Base-by-base conservation (phyloP, 92 coral and sea anemone genomes). In the Actinostola sp. region DNA sequence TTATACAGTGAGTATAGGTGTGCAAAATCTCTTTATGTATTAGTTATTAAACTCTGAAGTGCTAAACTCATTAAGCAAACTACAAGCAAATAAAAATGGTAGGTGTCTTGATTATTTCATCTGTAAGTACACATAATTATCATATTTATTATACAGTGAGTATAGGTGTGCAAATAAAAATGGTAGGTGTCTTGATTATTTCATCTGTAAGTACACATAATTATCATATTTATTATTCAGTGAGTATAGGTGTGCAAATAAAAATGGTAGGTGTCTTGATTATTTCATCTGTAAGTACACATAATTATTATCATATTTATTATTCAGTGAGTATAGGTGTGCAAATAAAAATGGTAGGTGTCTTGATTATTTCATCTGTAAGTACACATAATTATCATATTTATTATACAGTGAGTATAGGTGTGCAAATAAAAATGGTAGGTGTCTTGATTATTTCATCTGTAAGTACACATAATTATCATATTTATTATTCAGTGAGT, bases 1-100 rank as follows among this genome's bases (percentile, higher is more conserved):
- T 41, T 41, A 41, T 41, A 41, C n/a, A n/a, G n/a, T n/a, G n/a
- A n/a, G n/a, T n/a, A n/a, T n/a, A n/a, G n/a, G n/a, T n/a, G n/a
- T n/a, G n/a, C n/a, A n/a, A n/a, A n/a, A 8, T 53, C 25, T 53
- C 30, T 53, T 53, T 53, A 43, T 41, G 0, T 51, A 10, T 33
- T n/a, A 85, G 90, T 63, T 85, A 0, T 52, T 85, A 33, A 80
- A 67, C 25, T 61, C 90, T 1, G 86, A 85, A 21, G 55, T 80
- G 13, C 31, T 79, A 21, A 29, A 52, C 13, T 35, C 69, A 45
- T 78, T 34, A 44, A 54, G 29, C 63, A 85, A 68, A 43, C 86
- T 85, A 27, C 82, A 79, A 35, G 63, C 48, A 13, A 79, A 69
- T 44, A 57, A 76, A 19, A 66, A 70, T 70, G 88, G 88, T 83